Evolutionary conservation across 2,888 invertebrate species (phyloP).

Genomic region (Drosophila ezoana): DNA sequence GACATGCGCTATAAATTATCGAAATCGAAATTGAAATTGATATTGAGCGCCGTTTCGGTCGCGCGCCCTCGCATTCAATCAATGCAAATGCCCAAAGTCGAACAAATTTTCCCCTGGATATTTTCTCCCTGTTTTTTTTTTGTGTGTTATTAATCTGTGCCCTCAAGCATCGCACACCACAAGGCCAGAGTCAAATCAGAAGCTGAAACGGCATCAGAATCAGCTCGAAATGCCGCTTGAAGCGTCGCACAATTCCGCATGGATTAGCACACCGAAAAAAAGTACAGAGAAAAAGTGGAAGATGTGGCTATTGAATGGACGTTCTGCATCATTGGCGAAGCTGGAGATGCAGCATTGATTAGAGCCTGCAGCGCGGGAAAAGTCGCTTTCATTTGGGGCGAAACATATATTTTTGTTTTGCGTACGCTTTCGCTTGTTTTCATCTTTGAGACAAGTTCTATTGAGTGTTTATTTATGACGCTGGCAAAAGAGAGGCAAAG

Average conservation of each 20-base stretch:
- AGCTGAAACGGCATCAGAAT: slow-evolving; percentile 19
- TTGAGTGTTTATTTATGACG: slow-evolving; percentile 72
- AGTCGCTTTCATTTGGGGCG: slow-evolving; percentile 17
- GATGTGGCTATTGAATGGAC: slow-evolving; percentile 26
- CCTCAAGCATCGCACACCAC: slow-evolving; percentile 23
- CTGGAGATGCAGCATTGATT: slow-evolving; percentile 43
- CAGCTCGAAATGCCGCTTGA: slow-evolving; percentile 13
- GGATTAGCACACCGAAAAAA: slow-evolving; percentile 53
- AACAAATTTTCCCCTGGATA: slow-evolving; percentile 14
- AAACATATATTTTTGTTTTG: slow-evolving; percentile 5
- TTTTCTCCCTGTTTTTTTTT: neutral
- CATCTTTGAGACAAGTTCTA: slow-evolving; percentile 32
- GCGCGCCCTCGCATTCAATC: slow-evolving; percentile 66
- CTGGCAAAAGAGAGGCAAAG: slow-evolving; percentile 62
- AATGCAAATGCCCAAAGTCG: slow-evolving; percentile 67
- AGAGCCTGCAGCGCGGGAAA: slow-evolving; percentile 32
- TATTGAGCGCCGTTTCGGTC: slow-evolving; percentile 55
- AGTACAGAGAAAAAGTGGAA: neutral
- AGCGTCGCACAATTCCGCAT: slow-evolving; percentile 55
- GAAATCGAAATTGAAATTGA: slow-evolving; percentile 58
- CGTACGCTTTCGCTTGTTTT: slow-evolving; percentile 7
- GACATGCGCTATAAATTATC: slow-evolving; percentile 61
- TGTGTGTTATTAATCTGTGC: slow-evolving; percentile 66
- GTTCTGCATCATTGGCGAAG: slow-evolving; percentile 46
- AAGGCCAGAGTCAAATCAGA: slow-evolving; percentile 11